Evolutionary conservation across 2,888 invertebrate species (phyloP).

Genomic region (Erebia aethiops): DNA sequence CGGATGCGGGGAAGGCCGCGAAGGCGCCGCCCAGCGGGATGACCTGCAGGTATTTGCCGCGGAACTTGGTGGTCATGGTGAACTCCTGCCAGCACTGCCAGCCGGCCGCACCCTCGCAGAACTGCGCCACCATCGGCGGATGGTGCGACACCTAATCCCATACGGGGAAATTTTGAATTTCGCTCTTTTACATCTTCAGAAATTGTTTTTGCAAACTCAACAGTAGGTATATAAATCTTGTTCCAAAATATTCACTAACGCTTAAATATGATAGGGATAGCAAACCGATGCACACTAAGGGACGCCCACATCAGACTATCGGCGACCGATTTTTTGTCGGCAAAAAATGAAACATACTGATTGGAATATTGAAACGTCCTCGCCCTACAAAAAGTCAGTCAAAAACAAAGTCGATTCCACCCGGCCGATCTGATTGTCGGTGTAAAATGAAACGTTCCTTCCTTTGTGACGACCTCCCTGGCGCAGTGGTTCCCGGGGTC

Average conservation of each 20-base stretch:
- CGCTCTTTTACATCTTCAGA: background rate
- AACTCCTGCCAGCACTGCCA: conserved; percentile 99
- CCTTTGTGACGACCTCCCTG: too few relatives aligned
- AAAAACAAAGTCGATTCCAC: too few relatives aligned
- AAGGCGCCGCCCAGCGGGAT: conserved; percentile 90
- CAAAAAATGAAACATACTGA: too few relatives aligned
- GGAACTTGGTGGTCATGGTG: conserved; percentile 99
- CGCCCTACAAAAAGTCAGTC: too few relatives aligned
- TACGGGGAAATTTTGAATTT: conserved; percentile 26
- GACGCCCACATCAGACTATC: too few relatives aligned
- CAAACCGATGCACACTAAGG: background rate
- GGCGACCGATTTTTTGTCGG: too few relatives aligned
- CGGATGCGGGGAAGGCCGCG: conserved; percentile 85
- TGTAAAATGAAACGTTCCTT: too few relatives aligned
- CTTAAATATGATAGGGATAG: background rate
- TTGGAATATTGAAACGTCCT: too few relatives aligned
- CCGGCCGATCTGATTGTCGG: too few relatives aligned
- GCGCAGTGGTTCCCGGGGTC: too few relatives aligned
- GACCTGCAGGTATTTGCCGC: conserved; percentile 98
- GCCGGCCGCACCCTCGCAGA: conserved; percentile 91
- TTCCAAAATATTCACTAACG: background rate
- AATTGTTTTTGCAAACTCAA: background rate
- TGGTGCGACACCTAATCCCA: conserved; percentile 93
- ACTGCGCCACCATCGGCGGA: conserved; percentile 98
- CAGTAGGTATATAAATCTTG: background rate